A percentile compares a stretch with the other conserved stretches of the same genome.
Conservation (phyloP, 2,888 invertebrate genomes). For the Heteropelma amictum region DNA sequence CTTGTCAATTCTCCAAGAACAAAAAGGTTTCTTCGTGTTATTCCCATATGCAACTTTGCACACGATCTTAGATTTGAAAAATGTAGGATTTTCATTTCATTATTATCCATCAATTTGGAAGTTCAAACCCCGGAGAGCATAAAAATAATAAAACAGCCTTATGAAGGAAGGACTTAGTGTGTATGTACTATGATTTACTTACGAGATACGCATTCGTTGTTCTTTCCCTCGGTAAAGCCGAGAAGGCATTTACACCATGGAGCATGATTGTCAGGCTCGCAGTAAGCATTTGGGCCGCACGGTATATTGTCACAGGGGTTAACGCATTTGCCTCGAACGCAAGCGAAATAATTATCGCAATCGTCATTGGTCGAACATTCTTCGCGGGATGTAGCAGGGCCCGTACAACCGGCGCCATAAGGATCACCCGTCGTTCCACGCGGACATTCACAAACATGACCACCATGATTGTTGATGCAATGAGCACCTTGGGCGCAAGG, state of each 20-base stretch:
- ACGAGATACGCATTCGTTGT: constrained; percentile 92
- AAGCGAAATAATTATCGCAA: constrained; percentile 89
- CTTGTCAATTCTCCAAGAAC: too few relatives aligned
- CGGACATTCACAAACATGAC: constrained; percentile 91
- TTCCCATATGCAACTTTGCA: too few relatives aligned
- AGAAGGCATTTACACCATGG: constrained; percentile 93
- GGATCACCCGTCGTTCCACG: constrained; percentile 91
- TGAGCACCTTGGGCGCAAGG: constrained; percentile 94
- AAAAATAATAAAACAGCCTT: neutral
- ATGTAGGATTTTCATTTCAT: neutral
- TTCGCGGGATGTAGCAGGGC: constrained; percentile 80
- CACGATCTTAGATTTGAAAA: constrained; percentile 8
- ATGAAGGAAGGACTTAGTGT: neutral
- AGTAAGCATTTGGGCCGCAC: constrained; percentile 91
- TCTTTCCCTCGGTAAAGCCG: constrained; percentile 88
- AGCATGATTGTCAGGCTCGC: constrained; percentile 92
- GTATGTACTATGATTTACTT: constrained; percentile 72
- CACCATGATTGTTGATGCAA: constrained; percentile 92
- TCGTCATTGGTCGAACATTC: constrained; percentile 87
- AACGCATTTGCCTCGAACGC: constrained; percentile 87
- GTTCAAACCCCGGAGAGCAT: neutral
- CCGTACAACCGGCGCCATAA: constrained; percentile 87
- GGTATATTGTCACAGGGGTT: constrained; percentile 89
- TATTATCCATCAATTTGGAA: too few relatives aligned
- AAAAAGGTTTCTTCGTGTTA: too few relatives aligned